Evolutionary conservation across 2,888 invertebrate species (phyloP).

Genomic region (Hylaea fasciaria): DNA sequence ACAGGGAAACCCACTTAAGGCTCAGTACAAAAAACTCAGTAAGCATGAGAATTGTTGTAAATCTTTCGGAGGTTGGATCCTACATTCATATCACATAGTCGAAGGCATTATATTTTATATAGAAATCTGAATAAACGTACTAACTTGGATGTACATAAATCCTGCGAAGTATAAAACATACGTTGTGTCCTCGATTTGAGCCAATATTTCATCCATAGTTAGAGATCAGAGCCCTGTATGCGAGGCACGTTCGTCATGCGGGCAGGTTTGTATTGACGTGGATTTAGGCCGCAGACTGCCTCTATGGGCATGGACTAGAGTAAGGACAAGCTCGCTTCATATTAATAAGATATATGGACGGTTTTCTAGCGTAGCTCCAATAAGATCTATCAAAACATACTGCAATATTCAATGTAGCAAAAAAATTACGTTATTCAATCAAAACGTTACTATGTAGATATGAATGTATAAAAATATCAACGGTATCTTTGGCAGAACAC

Average conservation of each 20-base stretch:
- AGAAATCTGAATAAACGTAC: slow-evolving; percentile 12
- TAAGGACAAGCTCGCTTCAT: neutral
- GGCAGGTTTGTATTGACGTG: slow-evolving; percentile 53
- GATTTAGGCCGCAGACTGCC: slow-evolving; percentile 34
- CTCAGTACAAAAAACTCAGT: too few species aligned
- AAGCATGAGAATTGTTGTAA: too few species aligned
- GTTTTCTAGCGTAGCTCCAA: too few species aligned
- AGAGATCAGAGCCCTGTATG: slow-evolving; percentile 41
- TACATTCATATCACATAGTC: neutral
- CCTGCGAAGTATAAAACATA: slow-evolving; percentile 15
- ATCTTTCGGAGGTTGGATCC: neutral
- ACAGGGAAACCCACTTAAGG: too few species aligned
- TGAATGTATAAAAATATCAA: too few species aligned
- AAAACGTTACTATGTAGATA: too few species aligned
- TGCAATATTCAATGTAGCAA: too few species aligned
- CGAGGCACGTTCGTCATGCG: slow-evolving; percentile 54
- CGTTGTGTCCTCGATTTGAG: slow-evolving; percentile 11
- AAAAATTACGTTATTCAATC: too few species aligned
- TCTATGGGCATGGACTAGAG: neutral
- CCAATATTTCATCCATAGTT: slow-evolving; percentile 30
- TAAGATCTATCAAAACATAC: too few species aligned
- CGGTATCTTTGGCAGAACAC: too few species aligned
- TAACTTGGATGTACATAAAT: slow-evolving; percentile 16
- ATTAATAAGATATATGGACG: neutral
- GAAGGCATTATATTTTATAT: slow-evolving; percentile 10